Base-by-base conservation (phyloP, 64 coral and sea anemone species). In the Platygyra sinensis region DNA sequence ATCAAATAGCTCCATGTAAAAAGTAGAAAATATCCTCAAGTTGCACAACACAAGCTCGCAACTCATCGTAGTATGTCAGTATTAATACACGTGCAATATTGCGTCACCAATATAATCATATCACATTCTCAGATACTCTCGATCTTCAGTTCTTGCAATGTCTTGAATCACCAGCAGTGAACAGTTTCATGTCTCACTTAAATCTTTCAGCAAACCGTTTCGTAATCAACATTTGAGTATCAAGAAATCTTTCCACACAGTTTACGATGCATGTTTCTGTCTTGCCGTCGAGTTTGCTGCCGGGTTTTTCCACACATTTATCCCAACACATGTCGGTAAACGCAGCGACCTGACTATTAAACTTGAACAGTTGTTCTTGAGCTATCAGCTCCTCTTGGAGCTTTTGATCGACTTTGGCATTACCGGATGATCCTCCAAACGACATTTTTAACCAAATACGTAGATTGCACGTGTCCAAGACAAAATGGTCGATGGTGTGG, bases 321-420 rank as follows among this genome's bases (percentile, higher is more conserved):
- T 99, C 97, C 97, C 97, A 99, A 49, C 97, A 99, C 74, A 88
- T 92, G 49, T 99, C 97, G 13, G 97, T 99, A 57, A 99, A 96
- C 7, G 80, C 87, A 30, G 95, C 94, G 52, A 99, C 92, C 85
- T 99, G 97, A 54, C 65, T 52, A 28, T 99, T 91, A 75, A 99
- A 96, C 86, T 95, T 99, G 0, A 91, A 91, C 83, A 94, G 95
- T 80, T 99, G 97, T 74, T 96, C 94, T 80, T 99, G 94, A 5
- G 93, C 89, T 84, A 96, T 88, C 18, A 99, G 91, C 16, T 93
- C 97, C 46, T 91, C 52, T 79, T 94, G 78, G 24, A 99, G 88
- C 82, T 86, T 80, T 38, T 83, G 72, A 75, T 99, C 97, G 16
- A 98, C 90, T 32, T 95, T 83, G 1, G 75, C 27, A 19, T 49